Percentiles rank a stretch among this genome's conserved stretches.
These are phyloP conservation scores for Stichodactyla helianthus DNA, from an alignment of 64 coral and sea anemone genomes.

Conservation along the genomic window DNA sequence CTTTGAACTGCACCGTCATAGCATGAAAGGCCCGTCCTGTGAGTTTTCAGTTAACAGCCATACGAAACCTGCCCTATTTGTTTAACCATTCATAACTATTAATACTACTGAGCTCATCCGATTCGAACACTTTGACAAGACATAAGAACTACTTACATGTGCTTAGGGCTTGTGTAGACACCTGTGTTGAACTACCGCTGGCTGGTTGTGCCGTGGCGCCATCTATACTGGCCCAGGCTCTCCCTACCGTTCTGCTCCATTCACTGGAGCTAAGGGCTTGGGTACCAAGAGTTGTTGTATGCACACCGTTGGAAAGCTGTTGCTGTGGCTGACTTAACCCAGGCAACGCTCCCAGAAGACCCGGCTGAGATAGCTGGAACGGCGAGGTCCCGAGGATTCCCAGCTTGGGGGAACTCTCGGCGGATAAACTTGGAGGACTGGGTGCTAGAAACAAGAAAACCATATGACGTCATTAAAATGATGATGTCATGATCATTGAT, in stretches of 20 bases:
- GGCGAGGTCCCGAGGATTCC: constrained; percentile 77
- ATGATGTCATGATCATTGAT: not conserved
- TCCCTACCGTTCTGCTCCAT: constrained; percentile 12
- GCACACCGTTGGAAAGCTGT: constrained; percentile 31
- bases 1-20: too few species aligned
- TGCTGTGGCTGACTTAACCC: constrained; percentile 59
- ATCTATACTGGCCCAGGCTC: constrained; percentile 21
- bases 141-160: constrained; percentile 36
- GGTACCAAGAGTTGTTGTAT: not conserved
- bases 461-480: not conserved
- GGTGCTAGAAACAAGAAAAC: constrained; percentile 5
- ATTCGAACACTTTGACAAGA: too few species aligned
- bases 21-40: too few species aligned
- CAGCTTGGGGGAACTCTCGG: constrained; percentile 38
- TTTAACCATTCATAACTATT: too few species aligned
- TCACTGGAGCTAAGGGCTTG: constrained; percentile 14
- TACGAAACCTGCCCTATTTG: too few species aligned
- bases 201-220: not conserved
- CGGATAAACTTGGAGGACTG: constrained; percentile 23
- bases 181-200: constrained; percentile 36
- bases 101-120: too few species aligned
- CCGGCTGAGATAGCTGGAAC: constrained; percentile 68
- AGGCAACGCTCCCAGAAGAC: constrained; percentile 69
- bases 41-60: too few species aligned
- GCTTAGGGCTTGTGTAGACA: constrained; percentile 64